A percentile compares a stretch with the other conserved stretches of the same genome.
Evolutionary conservation across 37 sponge, comb jelly and placozoan genomes (phyloP).

Genomic region (Geodia barretti): DNA sequence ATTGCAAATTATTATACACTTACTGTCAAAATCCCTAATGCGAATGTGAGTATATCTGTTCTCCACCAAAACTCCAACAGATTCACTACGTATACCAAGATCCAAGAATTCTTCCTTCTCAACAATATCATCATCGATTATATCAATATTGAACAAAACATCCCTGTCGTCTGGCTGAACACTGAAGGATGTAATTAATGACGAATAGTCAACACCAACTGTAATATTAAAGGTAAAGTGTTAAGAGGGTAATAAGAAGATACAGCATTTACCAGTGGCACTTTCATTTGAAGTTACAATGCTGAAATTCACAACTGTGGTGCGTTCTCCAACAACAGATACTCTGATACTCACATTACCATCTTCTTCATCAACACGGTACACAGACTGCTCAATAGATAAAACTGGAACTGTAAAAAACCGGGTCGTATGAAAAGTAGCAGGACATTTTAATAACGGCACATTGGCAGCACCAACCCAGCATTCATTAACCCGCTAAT

Average conservation of each 20-base stretch:
- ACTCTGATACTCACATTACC: background rate
- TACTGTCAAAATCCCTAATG: background rate
- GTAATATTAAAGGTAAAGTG: background rate
- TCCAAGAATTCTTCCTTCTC: background rate
- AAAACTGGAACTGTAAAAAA: background rate
- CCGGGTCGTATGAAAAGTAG: too few species aligned
- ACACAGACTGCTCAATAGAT: background rate
- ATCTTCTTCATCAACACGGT: background rate
- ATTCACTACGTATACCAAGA: too few species aligned
- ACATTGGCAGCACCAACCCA: too few species aligned
- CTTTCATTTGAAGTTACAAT: background rate
- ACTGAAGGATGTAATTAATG: background rate
- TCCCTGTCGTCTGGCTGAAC: background rate
- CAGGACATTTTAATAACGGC: too few species aligned
- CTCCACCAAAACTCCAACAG: background rate
- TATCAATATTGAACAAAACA: background rate
- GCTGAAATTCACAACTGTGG: background rate
- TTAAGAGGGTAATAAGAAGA: background rate
- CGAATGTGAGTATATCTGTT: background rate
- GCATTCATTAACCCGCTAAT: too few species aligned
- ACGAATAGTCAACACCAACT: background rate
- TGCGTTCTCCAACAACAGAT: background rate
- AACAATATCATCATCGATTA: background rate
- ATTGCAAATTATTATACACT: too few species aligned
- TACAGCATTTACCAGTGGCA: background rate